Evolutionary conservation across 2,113 vertebrate species (phyloP).

Genomic region (Notarius lentiginosus): DNA sequence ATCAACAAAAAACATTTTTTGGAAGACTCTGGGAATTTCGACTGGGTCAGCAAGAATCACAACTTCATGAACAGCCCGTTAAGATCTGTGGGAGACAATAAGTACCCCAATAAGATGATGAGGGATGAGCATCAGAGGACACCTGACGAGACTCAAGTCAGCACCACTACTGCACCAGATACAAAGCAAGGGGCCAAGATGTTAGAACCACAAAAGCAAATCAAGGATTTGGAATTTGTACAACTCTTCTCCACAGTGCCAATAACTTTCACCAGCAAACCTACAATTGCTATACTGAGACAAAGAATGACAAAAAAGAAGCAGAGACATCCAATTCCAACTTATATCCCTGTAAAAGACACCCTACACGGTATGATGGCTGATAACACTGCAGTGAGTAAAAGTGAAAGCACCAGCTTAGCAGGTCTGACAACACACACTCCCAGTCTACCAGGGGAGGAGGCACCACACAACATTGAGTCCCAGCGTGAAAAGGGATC

Average conservation of each 20-base stretch:
- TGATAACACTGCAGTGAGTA: slow-evolving; percentile 22
- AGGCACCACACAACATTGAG: slow-evolving; percentile 33
- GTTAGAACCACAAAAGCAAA: neutral
- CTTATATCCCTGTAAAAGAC: slow-evolving; percentile 16
- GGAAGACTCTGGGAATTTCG: slow-evolving; percentile 33
- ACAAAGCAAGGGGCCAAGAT: slow-evolving; percentile 41
- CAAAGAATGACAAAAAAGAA: slow-evolving; percentile 51
- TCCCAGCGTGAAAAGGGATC: slow-evolving; percentile 46
- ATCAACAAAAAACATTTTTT: slow-evolving; percentile 52
- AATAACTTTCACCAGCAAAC: neutral
- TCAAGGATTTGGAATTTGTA: slow-evolving; percentile 25
- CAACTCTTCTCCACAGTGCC: neutral
- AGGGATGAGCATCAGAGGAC: slow-evolving; percentile 64
- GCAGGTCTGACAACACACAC: slow-evolving; percentile 34
- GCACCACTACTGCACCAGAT: slow-evolving; percentile 6
- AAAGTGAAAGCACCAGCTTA: slow-evolving; percentile 42
- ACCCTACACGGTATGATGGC: neutral
- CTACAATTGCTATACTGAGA: slow-evolving; percentile 37
- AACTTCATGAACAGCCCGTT: slow-evolving; percentile 49
- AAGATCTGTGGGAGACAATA: slow-evolving; percentile 59
- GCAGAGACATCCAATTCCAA: slow-evolving; percentile 41
- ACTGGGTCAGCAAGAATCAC: slow-evolving; percentile 43
- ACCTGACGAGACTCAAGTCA: slow-evolving; percentile 52
- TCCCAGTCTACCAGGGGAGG: slow-evolving; percentile 1
- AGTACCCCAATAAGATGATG: slow-evolving; percentile 70